phyloP scores from a whole-genome alignment of 2,113 vertebrate species.

The Mohoua ochrocephala region DNA sequence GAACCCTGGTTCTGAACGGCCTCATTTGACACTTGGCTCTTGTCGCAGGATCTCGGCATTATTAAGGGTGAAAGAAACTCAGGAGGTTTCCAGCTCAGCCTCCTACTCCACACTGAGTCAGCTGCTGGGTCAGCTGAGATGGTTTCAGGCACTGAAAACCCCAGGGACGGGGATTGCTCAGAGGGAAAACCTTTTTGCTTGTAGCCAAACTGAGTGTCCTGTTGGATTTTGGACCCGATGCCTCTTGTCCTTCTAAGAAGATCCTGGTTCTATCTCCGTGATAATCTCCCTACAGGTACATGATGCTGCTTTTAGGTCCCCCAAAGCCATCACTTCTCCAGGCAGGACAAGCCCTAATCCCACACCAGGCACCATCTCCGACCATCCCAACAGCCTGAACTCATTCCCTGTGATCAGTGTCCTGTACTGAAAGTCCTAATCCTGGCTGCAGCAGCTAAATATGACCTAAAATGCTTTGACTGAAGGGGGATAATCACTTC shows the following conservation, averaged over 20 bases:
- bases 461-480: background rate
- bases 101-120: background rate
- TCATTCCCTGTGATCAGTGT: background rate
- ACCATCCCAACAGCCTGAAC: background rate
- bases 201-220: background rate
- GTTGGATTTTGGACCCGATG: background rate
- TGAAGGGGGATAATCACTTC: background rate
- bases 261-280: background rate
- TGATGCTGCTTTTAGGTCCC: too few species aligned
- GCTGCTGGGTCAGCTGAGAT: background rate
- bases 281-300: background rate
- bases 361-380: background rate
- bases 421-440: background rate
- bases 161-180: fast-evolving
- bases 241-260: background rate
- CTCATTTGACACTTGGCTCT: background rate
- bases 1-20: background rate
- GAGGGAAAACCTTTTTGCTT: background rate
- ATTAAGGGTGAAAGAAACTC: background rate
- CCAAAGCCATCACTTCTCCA: background rate
- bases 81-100: background rate
- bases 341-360: background rate
- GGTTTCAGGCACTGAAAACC: background rate
- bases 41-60: background rate
- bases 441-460: background rate